Evolutionary conservation across 2,888 invertebrate species (phyloP).

Genomic region (Chrysodeixis includens): DNA sequence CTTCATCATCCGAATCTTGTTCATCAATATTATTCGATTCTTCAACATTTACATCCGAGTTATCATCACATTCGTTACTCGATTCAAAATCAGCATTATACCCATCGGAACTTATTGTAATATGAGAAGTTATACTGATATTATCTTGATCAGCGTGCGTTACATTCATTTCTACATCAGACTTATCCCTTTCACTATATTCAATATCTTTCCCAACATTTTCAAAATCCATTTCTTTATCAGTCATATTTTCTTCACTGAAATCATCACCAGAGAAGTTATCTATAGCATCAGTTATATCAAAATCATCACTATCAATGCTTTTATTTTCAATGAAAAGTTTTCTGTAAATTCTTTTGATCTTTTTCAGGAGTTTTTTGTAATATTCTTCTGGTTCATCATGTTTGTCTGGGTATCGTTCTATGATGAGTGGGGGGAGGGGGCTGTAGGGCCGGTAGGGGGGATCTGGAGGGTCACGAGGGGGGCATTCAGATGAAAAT

Average conservation of each 20-base stretch:
- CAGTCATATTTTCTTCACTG: too few relatives aligned
- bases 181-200: background rate
- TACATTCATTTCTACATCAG: conserved; percentile 1
- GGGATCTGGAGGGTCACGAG: background rate
- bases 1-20: background rate
- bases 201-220: too few relatives aligned
- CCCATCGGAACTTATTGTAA: conserved; percentile 20
- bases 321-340: conserved; percentile 57
- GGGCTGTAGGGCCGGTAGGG: conserved; percentile 48
- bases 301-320: conserved; percentile 19
- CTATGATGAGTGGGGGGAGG: conserved; percentile 66
- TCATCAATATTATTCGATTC: background rate
- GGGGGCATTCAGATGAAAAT: conserved; percentile 27
- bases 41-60: conserved; percentile 10
- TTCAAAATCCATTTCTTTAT: too few relatives aligned
- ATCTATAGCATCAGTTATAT: conserved; percentile 3
- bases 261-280: conserved; percentile 2
- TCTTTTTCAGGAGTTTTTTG: conserved; percentile 49
- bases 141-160: background rate
- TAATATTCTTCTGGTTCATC: conserved; percentile 65
- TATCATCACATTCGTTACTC: conserved; percentile 10
- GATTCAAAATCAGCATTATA: conserved; percentile 43
- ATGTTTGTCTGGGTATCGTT: conserved; percentile 58
- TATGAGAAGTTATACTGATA: background rate
- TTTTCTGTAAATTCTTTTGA: conserved; percentile 57